These are phyloP conservation scores for Cheilosia variabilis DNA, from an alignment of 2,888 invertebrate species.

Conservation along the genomic window DNA sequence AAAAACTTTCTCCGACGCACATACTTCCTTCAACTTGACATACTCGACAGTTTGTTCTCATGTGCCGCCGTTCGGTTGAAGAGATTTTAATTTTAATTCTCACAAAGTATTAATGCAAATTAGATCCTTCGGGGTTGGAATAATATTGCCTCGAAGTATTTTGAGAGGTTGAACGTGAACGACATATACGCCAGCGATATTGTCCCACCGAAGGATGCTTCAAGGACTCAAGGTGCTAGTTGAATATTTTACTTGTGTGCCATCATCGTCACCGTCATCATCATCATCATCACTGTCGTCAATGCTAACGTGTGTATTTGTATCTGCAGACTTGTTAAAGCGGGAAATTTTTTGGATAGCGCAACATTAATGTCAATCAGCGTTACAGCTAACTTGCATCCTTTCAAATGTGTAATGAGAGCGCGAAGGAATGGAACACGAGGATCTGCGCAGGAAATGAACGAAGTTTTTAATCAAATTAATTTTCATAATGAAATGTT, in stretches of 20 bases:
- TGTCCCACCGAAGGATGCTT: constrained; percentile 10
- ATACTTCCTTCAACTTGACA: constrained; percentile 36
- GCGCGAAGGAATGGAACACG: constrained; percentile 12
- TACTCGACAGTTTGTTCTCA: constrained; percentile 3
- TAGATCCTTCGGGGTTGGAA: constrained; percentile 71
- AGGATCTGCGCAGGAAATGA: constrained; percentile 22
- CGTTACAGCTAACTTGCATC: constrained; percentile 67
- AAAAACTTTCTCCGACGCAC: constrained; percentile 49
- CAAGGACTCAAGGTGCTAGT: constrained; percentile 38
- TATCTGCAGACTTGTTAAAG: constrained; percentile 51
- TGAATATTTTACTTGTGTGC: constrained; percentile 42
- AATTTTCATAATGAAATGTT: constrained; percentile 59
- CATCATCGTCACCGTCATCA: constrained; percentile 39
- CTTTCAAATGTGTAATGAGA: constrained; percentile 50
- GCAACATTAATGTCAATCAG: constrained; percentile 64
- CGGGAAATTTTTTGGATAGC: constrained; percentile 48
- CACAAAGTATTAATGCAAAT: constrained; percentile 73
- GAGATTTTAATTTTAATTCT: constrained; percentile 73
- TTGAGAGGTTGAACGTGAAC: constrained; percentile 44
- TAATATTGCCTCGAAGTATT: constrained; percentile 69
- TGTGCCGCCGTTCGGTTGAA: constrained; percentile 40
- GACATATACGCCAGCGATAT: constrained; percentile 28
- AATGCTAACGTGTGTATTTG: constrained; percentile 47
- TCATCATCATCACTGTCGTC: constrained; percentile 35
- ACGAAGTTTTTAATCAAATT: constrained; percentile 68